These are phyloP conservation scores for Euplexia lucipara DNA, from an alignment of 2,888 invertebrate genomes.

Conservation along the genomic window DNA sequence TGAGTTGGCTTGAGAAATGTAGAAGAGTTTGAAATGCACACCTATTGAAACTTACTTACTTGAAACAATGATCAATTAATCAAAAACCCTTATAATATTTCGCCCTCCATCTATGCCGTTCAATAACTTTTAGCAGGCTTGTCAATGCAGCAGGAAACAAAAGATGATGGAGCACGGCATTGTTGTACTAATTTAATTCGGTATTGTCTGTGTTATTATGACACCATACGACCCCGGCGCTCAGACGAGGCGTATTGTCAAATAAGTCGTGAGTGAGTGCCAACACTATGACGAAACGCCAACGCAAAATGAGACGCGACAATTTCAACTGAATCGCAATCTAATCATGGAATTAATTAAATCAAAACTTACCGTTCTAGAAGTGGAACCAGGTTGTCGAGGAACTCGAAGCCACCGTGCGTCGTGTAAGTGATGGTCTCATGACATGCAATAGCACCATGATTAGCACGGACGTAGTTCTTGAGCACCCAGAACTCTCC, in stretches of 20 bases:
- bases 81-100: background rate
- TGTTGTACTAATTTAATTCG: constrained; percentile 59
- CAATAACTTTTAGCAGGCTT: constrained; percentile 22
- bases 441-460: constrained; percentile 93
- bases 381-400: constrained; percentile 96
- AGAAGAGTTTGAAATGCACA: background rate
- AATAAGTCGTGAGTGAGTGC: constrained; percentile 72
- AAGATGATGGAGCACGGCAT: constrained; percentile 43
- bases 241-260: constrained; percentile 67
- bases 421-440: constrained; percentile 97
- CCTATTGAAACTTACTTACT: constrained; percentile 4
- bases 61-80: background rate
- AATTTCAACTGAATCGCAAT: constrained; percentile 19
- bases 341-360: constrained; percentile 23
- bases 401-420: constrained; percentile 97
- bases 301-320: constrained; percentile 51
- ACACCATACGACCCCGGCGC: constrained; percentile 35
- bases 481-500: constrained; percentile 97
- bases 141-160: constrained; percentile 49
- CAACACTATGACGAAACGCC: constrained; percentile 69
- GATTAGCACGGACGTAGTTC: constrained; percentile 95
- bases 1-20: constrained; percentile 1
- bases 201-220: constrained; percentile 61
- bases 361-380: constrained; percentile 92
- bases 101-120: constrained; percentile 25